Conservation (phyloP, 2,797 vertebrate species). For the Ceryle rudis region DNA sequence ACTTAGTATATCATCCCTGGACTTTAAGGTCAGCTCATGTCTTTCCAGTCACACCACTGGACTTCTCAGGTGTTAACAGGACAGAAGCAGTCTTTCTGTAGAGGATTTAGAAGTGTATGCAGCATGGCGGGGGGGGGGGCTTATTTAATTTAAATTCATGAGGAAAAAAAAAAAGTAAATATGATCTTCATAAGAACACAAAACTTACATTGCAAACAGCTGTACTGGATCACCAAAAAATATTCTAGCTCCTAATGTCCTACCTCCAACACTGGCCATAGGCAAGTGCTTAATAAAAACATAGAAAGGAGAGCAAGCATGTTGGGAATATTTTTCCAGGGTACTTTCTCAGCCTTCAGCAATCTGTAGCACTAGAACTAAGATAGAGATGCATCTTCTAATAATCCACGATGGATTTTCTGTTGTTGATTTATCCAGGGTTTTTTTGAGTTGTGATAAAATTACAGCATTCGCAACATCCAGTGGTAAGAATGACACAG, state of each 20-base stretch:
- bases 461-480: not conserved
- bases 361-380: not conserved
- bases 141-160: not conserved
- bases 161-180: not conserved
- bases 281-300: not conserved
- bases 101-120: not conserved
- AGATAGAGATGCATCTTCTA: not conserved
- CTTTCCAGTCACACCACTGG: not conserved
- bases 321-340: not conserved
- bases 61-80: not conserved
- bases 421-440: not conserved
- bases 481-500: not conserved
- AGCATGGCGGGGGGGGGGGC: not conserved
- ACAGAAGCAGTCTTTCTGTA: not conserved
- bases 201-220: not conserved
- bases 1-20: not conserved
- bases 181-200: not conserved
- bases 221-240: not conserved
- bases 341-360: not conserved
- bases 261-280: not conserved
- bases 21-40: not conserved
- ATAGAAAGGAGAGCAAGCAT: not conserved
- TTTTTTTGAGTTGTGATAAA: not conserved
- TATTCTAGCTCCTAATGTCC: not conserved
- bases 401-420: not conserved